Evolutionary conservation across 2,113 vertebrate species (phyloP).

Genomic region (Natator depressus): DNA sequence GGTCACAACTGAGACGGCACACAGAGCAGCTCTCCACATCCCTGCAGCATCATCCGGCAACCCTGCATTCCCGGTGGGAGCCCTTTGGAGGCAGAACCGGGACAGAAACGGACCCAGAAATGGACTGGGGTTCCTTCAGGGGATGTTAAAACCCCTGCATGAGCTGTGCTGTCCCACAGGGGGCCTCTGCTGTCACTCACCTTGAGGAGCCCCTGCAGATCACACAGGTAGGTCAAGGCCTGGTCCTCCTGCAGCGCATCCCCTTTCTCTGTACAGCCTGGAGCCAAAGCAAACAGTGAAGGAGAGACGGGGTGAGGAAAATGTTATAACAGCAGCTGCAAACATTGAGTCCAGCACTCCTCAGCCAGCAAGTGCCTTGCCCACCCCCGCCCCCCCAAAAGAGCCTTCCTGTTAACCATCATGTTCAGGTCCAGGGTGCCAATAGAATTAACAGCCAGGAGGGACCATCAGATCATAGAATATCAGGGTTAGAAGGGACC

Average conservation of each 20-base stretch:
- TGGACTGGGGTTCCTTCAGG: background rate
- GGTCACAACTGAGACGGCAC: background rate
- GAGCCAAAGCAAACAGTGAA: background rate
- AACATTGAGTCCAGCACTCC: background rate
- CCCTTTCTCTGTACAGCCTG: slow-evolving; percentile 49
- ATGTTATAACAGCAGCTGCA: background rate
- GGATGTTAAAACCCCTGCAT: background rate
- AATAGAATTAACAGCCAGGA: background rate
- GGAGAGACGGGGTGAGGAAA: no score
- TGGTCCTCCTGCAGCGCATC: slow-evolving; percentile 47
- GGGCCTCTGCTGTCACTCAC: slow-evolving; percentile 40
- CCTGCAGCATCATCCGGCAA: background rate
- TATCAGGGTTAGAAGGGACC: no score
- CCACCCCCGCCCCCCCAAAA: background rate
- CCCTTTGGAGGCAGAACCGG: background rate
- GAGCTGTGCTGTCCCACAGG: background rate
- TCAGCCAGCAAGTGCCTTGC: background rate
- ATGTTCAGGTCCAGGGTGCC: background rate
- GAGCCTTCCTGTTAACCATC: background rate
- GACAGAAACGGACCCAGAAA: background rate
- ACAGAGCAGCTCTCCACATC: background rate
- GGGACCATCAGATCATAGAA: background rate
- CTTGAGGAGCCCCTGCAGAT: slow-evolving; percentile 35
- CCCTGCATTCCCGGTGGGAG: background rate
- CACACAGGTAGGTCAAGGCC: slow-evolving; percentile 11